Conservation (phyloP, 2,113 vertebrate species). For the Candoia aspera region DNA sequence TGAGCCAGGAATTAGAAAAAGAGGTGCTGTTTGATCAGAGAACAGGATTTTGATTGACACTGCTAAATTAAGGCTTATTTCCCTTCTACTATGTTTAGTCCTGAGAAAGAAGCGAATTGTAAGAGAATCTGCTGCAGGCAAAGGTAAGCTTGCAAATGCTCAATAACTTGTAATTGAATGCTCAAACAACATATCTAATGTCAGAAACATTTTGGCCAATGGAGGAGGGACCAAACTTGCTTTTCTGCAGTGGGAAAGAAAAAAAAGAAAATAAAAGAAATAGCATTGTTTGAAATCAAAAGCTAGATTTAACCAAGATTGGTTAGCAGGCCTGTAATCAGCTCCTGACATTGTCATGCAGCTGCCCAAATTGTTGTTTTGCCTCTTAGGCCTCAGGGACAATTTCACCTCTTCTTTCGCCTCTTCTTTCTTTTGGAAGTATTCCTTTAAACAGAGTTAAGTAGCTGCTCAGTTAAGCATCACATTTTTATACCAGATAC, state of each 20-base stretch:
- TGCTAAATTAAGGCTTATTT: constrained; percentile 4
- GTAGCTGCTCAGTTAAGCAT: background rate
- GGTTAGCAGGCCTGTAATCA: background rate
- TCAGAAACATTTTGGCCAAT: background rate
- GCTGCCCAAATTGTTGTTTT: background rate
- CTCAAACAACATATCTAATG: background rate
- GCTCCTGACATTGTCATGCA: background rate
- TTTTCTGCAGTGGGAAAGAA: background rate
- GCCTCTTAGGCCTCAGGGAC: background rate
- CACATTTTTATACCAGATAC: background rate
- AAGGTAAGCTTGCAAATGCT: background rate
- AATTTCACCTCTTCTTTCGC: background rate
- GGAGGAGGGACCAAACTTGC: background rate
- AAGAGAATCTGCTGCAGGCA: background rate
- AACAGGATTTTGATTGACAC: background rate
- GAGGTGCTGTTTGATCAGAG: background rate
- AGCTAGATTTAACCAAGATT: background rate
- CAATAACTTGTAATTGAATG: background rate
- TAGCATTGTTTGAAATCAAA: background rate
- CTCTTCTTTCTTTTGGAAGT: background rate
- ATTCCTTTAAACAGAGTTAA: background rate
- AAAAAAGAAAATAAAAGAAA: background rate
- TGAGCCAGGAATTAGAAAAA: background rate
- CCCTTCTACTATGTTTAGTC: constrained; percentile 1
- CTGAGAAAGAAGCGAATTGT: background rate